Conservation (phyloP, 2,888 invertebrate species). For the Eremobia ochroleuca region DNA sequence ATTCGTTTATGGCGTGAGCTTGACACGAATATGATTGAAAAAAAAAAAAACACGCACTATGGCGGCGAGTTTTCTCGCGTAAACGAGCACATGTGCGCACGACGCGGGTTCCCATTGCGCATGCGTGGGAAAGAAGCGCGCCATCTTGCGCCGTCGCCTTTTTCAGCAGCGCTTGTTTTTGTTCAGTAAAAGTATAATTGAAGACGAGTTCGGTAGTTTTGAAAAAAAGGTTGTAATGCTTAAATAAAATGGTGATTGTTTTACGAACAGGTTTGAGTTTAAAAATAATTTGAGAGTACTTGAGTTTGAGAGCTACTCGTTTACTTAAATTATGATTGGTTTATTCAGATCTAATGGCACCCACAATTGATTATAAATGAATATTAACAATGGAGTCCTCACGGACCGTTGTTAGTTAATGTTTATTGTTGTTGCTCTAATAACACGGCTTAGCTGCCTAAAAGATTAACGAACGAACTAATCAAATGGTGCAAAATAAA, state of each 20-base stretch:
- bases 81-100: constrained; percentile 83
- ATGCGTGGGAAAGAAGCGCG: constrained; percentile 85
- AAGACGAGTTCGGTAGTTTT: constrained; percentile 42
- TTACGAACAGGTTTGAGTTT: neutral
- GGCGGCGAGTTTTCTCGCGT: constrained; percentile 81
- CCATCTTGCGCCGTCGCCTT: constrained; percentile 81
- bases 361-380: constrained; percentile 9
- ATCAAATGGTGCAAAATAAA: neutral
- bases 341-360: constrained; percentile 4
- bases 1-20: constrained; percentile 60
- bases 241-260: constrained; percentile 9
- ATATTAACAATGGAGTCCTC: constrained; percentile 18
- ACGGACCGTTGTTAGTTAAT: constrained; percentile 19
- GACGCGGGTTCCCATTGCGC: constrained; percentile 82
- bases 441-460: neutral
- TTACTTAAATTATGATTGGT: neutral
- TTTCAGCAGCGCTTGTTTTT: constrained; percentile 75
- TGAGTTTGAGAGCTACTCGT: neutral
- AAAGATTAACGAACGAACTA: constrained; percentile 19
- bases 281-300: neutral
- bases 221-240: constrained; percentile 7
- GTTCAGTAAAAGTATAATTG: constrained; percentile 75
- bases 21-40: constrained; percentile 74
- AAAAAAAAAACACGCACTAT: constrained; percentile 72
- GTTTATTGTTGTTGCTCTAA: constrained; percentile 4